Conservation (phyloP, 2,797 vertebrate species). For the Enteromius treurensis region DNA sequence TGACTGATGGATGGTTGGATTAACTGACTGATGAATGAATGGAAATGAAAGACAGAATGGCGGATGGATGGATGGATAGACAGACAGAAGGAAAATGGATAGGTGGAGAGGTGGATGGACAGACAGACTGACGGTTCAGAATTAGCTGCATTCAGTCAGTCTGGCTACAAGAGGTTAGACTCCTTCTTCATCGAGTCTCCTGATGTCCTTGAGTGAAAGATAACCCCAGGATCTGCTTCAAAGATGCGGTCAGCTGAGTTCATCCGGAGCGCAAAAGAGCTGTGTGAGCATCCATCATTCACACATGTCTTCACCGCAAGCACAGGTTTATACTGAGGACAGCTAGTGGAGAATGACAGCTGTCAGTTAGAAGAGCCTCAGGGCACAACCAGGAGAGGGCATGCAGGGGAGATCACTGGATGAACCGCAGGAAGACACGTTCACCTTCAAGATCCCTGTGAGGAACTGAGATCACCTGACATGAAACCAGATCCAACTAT, state of each 20-base stretch:
- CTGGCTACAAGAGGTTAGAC: not conserved
- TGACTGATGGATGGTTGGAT: not conserved
- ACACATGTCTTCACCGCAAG: slow-evolving; percentile 18
- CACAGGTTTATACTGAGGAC: slow-evolving; percentile 51
- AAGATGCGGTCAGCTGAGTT: slow-evolving; percentile 50
- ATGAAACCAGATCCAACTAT: not conserved
- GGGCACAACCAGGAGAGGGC: slow-evolving; percentile 30
- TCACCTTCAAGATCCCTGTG: slow-evolving; percentile 18
- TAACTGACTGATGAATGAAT: not conserved
- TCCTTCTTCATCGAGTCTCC: slow-evolving; percentile 33
- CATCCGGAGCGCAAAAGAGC: slow-evolving; percentile 25
- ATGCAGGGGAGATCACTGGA: slow-evolving; percentile 25
- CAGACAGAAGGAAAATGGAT: not conserved
- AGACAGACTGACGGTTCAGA: not conserved
- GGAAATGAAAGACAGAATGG: not conserved
- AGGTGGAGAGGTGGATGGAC: not conserved
- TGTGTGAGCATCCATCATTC: slow-evolving; percentile 8
- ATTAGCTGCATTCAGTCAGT: not conserved
- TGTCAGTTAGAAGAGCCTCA: slow-evolving; percentile 50
- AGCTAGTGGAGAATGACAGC: slow-evolving; percentile 52
- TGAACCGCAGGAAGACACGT: slow-evolving; percentile 19
- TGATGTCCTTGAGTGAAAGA: slow-evolving; percentile 53
- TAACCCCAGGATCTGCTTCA: slow-evolving; percentile 47
- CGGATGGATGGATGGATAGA: not conserved
- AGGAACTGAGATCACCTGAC: slow-evolving; percentile 5